A percentile compares a stretch with the other conserved stretches of the same genome.
Evolutionary conservation across 2,888 invertebrate genomes (phyloP).

Genomic region (Rotaria macrura): DNA sequence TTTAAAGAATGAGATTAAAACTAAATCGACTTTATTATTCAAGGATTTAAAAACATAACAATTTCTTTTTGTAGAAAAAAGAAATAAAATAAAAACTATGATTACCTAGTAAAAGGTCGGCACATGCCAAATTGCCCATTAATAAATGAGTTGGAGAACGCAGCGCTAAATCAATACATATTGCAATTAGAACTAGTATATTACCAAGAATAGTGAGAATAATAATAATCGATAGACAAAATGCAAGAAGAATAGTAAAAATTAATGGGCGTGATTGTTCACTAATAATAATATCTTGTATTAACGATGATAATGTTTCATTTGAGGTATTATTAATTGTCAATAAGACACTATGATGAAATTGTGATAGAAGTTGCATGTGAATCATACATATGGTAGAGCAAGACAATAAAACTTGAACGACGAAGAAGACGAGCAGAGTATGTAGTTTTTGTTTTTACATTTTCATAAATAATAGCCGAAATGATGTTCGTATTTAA

Average conservation of each 20-base stretch:
- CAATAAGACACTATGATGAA: background rate
- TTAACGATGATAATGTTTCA: background rate
- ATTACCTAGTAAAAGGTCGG: constrained; percentile 58
- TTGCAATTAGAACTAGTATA: constrained; percentile 53
- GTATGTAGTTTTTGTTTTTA: background rate
- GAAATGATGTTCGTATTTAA: background rate
- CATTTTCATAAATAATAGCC: background rate
- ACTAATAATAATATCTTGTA: background rate
- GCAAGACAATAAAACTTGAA: background rate
- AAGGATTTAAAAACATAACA: background rate
- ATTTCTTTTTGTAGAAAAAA: background rate
- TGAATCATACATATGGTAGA: background rate
- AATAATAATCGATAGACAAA: constrained; percentile 48
- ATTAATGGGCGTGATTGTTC: background rate
- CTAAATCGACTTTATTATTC: background rate
- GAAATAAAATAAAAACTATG: background rate
- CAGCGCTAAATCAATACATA: constrained; percentile 51
- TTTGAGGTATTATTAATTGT: background rate
- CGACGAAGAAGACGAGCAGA: background rate
- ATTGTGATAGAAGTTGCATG: background rate
- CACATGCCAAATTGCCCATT: constrained; percentile 60
- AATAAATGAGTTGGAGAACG: constrained; percentile 59
- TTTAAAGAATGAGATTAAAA: background rate
- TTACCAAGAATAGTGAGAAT: constrained; percentile 53
- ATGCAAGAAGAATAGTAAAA: constrained; percentile 36